Conservation (phyloP, 2,113 vertebrate genomes). For the Microcebus griseorufus region DNA sequence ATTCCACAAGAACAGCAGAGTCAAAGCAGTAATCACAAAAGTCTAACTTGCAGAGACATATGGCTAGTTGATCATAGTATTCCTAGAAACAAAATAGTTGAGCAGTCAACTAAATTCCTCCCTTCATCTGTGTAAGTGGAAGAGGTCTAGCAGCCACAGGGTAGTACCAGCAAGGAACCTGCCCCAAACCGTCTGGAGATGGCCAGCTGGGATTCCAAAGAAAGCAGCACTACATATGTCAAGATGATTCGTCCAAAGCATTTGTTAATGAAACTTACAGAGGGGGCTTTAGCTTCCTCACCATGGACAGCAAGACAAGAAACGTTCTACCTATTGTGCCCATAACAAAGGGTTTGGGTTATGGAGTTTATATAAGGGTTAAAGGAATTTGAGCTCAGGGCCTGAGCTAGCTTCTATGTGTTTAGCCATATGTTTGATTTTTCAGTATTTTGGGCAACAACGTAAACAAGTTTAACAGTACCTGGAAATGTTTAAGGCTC, state of each 20-base stretch:
- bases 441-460: background rate
- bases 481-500: background rate
- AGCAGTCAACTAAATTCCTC: background rate
- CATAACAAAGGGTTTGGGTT: background rate
- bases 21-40: background rate
- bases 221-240: background rate
- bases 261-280: background rate
- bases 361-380: background rate
- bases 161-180: background rate
- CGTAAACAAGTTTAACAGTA: background rate
- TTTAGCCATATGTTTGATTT: background rate
- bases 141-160: background rate
- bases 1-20: background rate
- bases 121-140: background rate
- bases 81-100: background rate
- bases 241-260: background rate
- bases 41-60: background rate
- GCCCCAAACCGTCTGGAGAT: background rate
- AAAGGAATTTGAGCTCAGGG: background rate
- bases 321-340: background rate
- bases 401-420: background rate
- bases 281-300: background rate
- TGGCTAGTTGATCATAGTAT: background rate
- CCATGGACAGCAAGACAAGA: background rate
- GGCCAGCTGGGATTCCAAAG: background rate